Evolutionary conservation across 2,888 invertebrate species (phyloP).

Genomic region (Theretra japonica): DNA sequence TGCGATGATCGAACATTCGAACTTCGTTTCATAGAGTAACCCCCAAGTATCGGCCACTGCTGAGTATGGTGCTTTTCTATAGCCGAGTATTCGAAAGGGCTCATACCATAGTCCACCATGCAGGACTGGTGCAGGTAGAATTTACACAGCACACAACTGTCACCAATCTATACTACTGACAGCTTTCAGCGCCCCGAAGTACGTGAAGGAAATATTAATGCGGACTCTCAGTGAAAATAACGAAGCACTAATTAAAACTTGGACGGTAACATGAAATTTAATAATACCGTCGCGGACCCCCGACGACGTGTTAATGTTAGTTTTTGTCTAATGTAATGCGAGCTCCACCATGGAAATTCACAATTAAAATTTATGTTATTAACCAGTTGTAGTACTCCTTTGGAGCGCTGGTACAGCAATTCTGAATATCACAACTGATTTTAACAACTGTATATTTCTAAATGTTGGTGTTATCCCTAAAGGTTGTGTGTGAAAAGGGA

Average conservation of each 20-base stretch:
- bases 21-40: too few species aligned
- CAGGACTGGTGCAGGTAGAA: too few species aligned
- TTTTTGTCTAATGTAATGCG: slow-evolving; percentile 13
- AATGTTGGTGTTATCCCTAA: too few species aligned
- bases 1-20: too few species aligned
- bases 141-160: too few species aligned
- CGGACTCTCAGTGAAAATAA: slow-evolving; percentile 47
- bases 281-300: slow-evolving; percentile 43
- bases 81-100: too few species aligned
- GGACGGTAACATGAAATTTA: slow-evolving; percentile 52
- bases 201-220: slow-evolving; percentile 51
- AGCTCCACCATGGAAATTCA: not conserved
- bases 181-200: slow-evolving; percentile 16
- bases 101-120: too few species aligned
- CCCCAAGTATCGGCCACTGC: too few species aligned
- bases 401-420: not conserved
- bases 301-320: slow-evolving; percentile 2
- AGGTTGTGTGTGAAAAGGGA: too few species aligned
- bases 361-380: slow-evolving; percentile 20
- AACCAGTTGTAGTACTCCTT: not conserved
- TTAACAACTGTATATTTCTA: too few species aligned
- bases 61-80: too few species aligned
- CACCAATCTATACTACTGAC: slow-evolving; percentile 22
- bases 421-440: too few species aligned
- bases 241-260: slow-evolving; percentile 60